Percentiles rank a stretch among this genome's conserved stretches.
Evolutionary conservation across 2,797 vertebrate genomes (phyloP).

Genomic region (Xerus rutilus): DNA sequence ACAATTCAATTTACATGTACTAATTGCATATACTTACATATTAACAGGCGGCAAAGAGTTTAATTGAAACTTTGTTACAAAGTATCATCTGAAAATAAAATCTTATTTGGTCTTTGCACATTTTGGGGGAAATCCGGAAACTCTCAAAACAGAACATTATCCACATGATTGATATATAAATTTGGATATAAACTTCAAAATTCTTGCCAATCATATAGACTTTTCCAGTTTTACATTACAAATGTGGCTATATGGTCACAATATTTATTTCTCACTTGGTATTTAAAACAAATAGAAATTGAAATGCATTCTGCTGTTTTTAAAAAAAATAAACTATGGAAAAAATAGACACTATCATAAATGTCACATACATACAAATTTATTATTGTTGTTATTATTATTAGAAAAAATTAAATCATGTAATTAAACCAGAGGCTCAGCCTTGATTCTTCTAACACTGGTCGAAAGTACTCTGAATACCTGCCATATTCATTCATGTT

Average conservation of each 20-base stretch:
- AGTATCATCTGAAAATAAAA: constrained; percentile 44
- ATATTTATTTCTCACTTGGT: neutral
- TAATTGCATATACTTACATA: neutral
- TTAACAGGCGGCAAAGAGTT: neutral
- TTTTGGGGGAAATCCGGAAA: neutral
- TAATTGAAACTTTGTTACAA: neutral
- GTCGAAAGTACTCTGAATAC: neutral
- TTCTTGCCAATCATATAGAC: neutral
- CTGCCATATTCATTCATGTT: neutral
- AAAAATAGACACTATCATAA: neutral
- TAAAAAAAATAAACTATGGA: too few species aligned
- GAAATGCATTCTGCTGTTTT: too few species aligned
- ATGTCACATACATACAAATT: neutral
- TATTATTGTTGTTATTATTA: neutral
- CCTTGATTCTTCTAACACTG: neutral
- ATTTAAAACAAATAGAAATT: constrained; percentile 5
- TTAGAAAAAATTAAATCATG: neutral
- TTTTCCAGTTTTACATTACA: neutral
- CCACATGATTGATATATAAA: neutral
- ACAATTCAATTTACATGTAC: neutral
- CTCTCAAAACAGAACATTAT: neutral
- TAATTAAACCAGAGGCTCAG: neutral
- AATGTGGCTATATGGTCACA: neutral
- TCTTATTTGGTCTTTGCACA: neutral
- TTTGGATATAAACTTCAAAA: constrained; percentile 28